Evolutionary conservation across 23 tunicate genomes (phyloP), one percentile per base, ranked within the genome.

Genomic region (Styela clava): DNA sequence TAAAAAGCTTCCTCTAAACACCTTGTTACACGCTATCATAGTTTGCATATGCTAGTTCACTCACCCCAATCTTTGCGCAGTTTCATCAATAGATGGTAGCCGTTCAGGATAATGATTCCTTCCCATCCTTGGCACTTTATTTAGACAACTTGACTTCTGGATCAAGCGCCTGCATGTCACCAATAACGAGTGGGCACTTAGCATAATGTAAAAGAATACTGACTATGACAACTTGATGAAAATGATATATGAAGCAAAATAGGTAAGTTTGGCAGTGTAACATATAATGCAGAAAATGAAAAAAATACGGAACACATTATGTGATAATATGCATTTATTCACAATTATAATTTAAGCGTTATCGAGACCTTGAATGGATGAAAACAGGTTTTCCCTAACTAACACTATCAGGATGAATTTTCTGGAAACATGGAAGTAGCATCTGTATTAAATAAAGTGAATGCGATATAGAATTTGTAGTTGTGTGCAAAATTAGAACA

Each of bases 21-120:
- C n/a, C n/a, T n/a, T n/a, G 64, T 21, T 61, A 61, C 1, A 61
- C 64, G n/a, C 22, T 23, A 61, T 21, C 22, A n/a, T n/a, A n/a
- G n/a, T n/a, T n/a, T n/a, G n/a, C n/a, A n/a, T n/a, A n/a, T n/a
- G n/a, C n/a, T n/a, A n/a, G 24, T 44, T 44, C 30, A 18, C 71
- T 27, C 31, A 67, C 63, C 81, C 81, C 9, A 76, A 56, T 44
- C 81, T 52, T 76, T 76, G 21, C 5, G 81, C 81, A 5, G 81
- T 76, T 52, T 36, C 81, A 33, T 52, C 29, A 27, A 76, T 76
- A 16, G 81, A 21, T 36, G 81, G 81, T 26, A 76, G 30, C 7
- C 81, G 64, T 44, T 76, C 81, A 1, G 81, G 81, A 44, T 44
- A 76, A 27, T 76, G 26, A 22, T 34, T 33, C 7, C 37, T 34